A percentile compares a stretch with the other conserved stretches of the same genome.
Evolutionary conservation across 2,113 vertebrate genomes (phyloP).

Genomic region (Arvicanthis niloticus): DNA sequence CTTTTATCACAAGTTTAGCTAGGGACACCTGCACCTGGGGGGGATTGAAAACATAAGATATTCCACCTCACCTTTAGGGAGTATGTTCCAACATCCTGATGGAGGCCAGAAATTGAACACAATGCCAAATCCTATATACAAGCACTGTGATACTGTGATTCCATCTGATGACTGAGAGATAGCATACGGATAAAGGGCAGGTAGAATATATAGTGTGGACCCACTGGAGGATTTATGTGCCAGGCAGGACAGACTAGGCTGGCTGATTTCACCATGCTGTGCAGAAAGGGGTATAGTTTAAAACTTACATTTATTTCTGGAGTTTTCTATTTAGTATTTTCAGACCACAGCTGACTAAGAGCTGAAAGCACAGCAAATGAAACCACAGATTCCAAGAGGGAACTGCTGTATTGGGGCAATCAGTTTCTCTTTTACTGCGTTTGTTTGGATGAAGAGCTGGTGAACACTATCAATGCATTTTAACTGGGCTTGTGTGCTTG

Average conservation of each 20-base stretch:
- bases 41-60: neutral
- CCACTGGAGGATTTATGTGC: neutral
- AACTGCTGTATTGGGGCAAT: neutral
- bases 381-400: neutral
- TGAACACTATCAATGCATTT: neutral
- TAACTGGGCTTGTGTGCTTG: neutral
- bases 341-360: neutral
- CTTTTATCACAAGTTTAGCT: slow-evolving; percentile 31
- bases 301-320: neutral
- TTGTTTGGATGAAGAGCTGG: neutral
- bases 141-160: neutral
- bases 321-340: neutral
- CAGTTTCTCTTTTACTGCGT: neutral
- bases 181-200: neutral
- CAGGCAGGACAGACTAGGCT: neutral
- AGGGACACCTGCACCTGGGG: neutral
- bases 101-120: neutral
- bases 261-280: neutral
- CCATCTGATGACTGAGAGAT: neutral
- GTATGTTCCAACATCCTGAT: neutral
- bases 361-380: neutral
- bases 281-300: neutral
- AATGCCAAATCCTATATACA: neutral
- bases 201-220: neutral
- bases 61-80: neutral